Conservation (phyloP, 53 echinoderm and acorn worm genomes). For the Arbacia lixula region DNA sequence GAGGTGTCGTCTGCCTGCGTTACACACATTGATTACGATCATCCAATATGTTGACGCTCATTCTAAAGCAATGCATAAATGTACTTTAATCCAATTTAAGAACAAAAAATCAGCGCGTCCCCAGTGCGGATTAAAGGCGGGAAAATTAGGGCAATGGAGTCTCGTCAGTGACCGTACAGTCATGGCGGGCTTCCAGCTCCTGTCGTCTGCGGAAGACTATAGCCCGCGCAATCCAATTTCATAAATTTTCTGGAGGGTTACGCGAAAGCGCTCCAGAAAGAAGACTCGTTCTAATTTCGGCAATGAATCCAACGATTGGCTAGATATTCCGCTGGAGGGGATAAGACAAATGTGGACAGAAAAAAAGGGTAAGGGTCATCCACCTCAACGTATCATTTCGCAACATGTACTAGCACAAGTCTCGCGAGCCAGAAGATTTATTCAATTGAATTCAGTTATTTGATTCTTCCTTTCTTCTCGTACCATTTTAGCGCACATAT, state of each 20-base stretch:
- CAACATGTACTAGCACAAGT: background rate
- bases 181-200: background rate
- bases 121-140: background rate
- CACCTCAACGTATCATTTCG: background rate
- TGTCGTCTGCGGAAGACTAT: background rate
- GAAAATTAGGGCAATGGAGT: background rate
- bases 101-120: background rate
- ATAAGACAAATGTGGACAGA: background rate
- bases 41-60: background rate
- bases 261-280: background rate
- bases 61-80: background rate
- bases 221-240: conserved; percentile 34
- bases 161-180: conserved; percentile 36
- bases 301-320: conserved; percentile 28
- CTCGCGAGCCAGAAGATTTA: background rate
- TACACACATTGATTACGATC: background rate
- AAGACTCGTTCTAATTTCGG: conserved; percentile 39
- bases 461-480: too few relatives aligned
- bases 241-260: background rate
- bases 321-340: conserved; percentile 19
- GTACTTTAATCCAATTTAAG: conserved; percentile 19
- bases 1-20: too few relatives aligned
- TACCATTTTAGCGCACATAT: too few relatives aligned
- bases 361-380: background rate
- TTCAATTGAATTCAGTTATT: background rate